Base-by-base conservation (phyloP, 2,888 invertebrate species). In the Dioctria rufipes region DNA sequence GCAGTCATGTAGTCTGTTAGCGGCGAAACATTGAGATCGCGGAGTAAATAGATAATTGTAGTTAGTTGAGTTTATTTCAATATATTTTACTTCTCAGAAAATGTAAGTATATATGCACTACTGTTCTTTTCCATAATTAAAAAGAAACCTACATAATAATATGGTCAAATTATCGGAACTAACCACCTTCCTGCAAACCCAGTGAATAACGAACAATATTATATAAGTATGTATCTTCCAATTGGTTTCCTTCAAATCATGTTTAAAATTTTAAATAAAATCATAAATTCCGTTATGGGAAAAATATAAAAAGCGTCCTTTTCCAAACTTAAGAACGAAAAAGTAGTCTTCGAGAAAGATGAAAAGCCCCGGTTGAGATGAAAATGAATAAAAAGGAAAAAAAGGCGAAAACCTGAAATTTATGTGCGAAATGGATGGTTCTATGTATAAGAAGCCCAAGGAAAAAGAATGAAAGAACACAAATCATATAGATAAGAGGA, bases 401-500 rank as follows among this genome's bases (percentile, higher is more conserved):
- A 73, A 60, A 43, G 43, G 73, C 73, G 51, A 25, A 61, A 79
- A 71, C 11, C 49, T 51, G 60, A 80, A 71, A 80, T 80, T 80
- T 80, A 80, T 80, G 80, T 80, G 46, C 80, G 80, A 80, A 80
- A 61, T 80, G 49, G 80, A 80, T 71, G 80, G 69, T 40, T 80
- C 42, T 49, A 69, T 60, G 69, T 58, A 43, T 43, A 60, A 69
- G 39, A 54, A 71, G 79, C 67, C 67, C 67, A 67, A 11, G 43
- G 39, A 80, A 80, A 61, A 78, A 80, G 80, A 82, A 81, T 80
- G 80, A 86, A 86, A 85, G 86, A 86, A 86, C 88, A 88, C 88
- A 88, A 88, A 88, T 88, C 88, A 88, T 88, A 87, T 86, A 88
- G 88, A 88, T 88, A 88, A 88, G 87, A 87, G 86, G 85, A 86